phyloP scores from a whole-genome alignment of 2,888 invertebrate species.

The Harmothoe impar region DNA sequence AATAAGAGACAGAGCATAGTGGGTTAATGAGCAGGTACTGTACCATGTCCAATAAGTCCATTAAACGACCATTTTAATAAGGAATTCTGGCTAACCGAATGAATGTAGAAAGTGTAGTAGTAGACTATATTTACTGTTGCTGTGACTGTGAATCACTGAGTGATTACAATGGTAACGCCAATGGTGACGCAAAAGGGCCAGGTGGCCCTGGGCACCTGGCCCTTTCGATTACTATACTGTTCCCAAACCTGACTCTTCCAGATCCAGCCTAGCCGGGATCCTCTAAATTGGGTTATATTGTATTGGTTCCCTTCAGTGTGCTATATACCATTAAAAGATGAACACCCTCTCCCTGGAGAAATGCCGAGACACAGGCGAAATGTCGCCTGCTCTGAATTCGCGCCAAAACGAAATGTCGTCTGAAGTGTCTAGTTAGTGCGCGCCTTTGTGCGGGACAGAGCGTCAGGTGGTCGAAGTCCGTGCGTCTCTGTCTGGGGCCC shows the following conservation, averaged over 20 bases:
- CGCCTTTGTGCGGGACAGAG: neutral
- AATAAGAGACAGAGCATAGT: too few species aligned
- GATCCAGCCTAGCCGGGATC: neutral
- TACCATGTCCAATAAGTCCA: too few species aligned
- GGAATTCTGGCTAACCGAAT: neutral
- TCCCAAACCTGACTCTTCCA: neutral
- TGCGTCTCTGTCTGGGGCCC: neutral
- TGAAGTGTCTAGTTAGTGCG: neutral
- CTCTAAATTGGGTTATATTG: neutral
- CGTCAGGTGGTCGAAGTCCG: neutral
- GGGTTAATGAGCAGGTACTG: too few species aligned
- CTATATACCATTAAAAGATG: neutral
- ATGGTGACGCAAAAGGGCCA: too few species aligned
- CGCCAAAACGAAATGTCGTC: neutral
- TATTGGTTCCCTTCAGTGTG: too few species aligned
- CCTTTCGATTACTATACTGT: neutral
- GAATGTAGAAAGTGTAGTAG: neutral
- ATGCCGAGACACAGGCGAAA: neutral
- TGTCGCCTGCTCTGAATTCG: slow-evolving; percentile 2
- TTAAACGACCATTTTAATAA: neutral
- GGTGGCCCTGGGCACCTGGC: too few species aligned
- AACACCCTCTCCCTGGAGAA: neutral
- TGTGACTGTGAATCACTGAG: too few species aligned
- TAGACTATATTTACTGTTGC: too few species aligned
- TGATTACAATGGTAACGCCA: too few species aligned